A percentile compares a stretch with the other conserved stretches of the same genome.
Evolutionary conservation across 2,888 invertebrate species (phyloP).

Genomic region (Acrocyrtus sp.): DNA sequence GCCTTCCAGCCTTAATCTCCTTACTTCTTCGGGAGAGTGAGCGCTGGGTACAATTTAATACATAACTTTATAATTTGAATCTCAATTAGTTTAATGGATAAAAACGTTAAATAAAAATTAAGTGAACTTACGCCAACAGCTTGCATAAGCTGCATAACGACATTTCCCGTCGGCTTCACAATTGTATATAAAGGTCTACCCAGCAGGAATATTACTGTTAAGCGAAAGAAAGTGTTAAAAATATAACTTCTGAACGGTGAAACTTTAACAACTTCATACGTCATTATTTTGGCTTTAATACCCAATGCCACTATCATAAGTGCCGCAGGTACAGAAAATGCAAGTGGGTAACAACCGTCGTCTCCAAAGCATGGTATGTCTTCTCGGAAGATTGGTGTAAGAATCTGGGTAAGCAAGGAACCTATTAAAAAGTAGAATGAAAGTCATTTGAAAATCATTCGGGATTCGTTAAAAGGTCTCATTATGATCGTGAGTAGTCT

Average conservation of each 20-base stretch:
- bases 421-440: neutral
- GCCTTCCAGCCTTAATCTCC: conserved; percentile 65
- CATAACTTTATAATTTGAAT: neutral
- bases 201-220: conserved; percentile 79
- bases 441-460: neutral
- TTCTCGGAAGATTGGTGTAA: conserved; percentile 79
- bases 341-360: conserved; percentile 66
- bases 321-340: conserved; percentile 70
- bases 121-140: conserved; percentile 81
- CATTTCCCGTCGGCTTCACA: conserved; percentile 83
- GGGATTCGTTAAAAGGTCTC: neutral
- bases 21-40: conserved; percentile 28
- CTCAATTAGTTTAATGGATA: neutral
- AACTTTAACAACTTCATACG: neutral
- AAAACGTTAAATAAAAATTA: conserved; percentile 1
- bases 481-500: neutral
- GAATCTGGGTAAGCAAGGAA: conserved; percentile 64
- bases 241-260: neutral
- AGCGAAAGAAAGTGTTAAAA: neutral
- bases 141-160: conserved; percentile 78
- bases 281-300: conserved; percentile 60
- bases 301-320: conserved; percentile 69
- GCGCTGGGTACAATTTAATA: conserved; percentile 25
- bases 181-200: conserved; percentile 82
- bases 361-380: conserved; percentile 67